Evolutionary conservation across 2,797 vertebrate species (phyloP).

Genomic region (Limosa lapponica): DNA sequence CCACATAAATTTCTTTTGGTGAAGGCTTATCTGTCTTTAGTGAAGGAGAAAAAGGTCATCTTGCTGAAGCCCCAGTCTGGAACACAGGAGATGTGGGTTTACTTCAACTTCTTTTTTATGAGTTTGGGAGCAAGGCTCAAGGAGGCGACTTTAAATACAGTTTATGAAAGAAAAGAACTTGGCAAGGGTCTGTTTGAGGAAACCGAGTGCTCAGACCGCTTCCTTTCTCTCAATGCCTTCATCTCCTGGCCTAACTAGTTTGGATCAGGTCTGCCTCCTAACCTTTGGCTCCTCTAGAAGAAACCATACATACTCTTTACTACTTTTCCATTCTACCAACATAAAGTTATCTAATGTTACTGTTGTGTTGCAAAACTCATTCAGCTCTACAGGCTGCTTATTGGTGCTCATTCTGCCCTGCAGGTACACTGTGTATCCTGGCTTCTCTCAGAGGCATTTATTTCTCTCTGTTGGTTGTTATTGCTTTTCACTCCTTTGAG

Average conservation of each 20-base stretch:
- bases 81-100: neutral
- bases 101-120: neutral
- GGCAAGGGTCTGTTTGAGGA: neutral
- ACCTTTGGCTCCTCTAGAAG: neutral
- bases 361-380: neutral
- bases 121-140: neutral
- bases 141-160: neutral
- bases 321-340: neutral
- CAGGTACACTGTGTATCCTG: neutral
- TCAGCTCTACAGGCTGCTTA: neutral
- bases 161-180: neutral
- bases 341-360: neutral
- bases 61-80: neutral
- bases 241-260: neutral
- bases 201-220: accelerated
- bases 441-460: accelerated
- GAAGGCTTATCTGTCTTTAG: neutral
- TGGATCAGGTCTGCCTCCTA: neutral
- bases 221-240: neutral
- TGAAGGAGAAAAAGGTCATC: neutral
- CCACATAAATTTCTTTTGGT: neutral
- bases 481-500: neutral
- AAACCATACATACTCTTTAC: neutral
- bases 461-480: neutral
- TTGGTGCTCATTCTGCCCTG: neutral